These are phyloP conservation scores for Melanotus villosus DNA, from an alignment of 2,888 invertebrate species.

Conservation along the genomic window DNA sequence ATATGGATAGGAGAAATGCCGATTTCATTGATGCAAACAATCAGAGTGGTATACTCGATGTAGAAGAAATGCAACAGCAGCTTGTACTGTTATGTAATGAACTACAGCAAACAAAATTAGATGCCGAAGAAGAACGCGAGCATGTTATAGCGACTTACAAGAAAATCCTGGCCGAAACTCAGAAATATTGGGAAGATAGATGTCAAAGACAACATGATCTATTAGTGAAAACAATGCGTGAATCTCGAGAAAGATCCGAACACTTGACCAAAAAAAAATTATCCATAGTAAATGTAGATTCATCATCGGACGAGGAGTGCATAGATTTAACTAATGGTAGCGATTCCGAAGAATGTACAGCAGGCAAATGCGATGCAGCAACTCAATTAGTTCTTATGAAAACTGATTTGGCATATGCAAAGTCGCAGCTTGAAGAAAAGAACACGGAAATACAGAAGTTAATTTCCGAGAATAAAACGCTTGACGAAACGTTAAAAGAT, in stretches of 20 bases:
- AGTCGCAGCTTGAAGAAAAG: too few relatives aligned
- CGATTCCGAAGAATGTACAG: too few relatives aligned
- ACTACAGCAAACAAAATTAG: constrained; percentile 4
- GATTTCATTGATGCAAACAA: not conserved
- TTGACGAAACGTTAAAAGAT: constrained; percentile 20
- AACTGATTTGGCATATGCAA: too few relatives aligned
- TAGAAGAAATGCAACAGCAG: too few relatives aligned
- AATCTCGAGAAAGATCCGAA: not conserved
- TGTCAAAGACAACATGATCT: not conserved
- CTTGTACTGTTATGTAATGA: not conserved
- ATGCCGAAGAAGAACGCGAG: not conserved
- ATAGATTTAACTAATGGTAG: not conserved
- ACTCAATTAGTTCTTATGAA: not conserved
- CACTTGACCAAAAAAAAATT: too few relatives aligned
- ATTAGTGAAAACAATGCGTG: not conserved
- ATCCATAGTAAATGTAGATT: too few relatives aligned
- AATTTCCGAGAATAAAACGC: not conserved
- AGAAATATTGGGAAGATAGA: constrained; percentile 1
- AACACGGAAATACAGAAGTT: too few relatives aligned
- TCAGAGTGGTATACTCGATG: constrained; percentile 1
- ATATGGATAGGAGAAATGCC: not conserved
- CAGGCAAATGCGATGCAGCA: not conserved
- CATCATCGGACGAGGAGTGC: too few relatives aligned
- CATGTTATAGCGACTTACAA: too few relatives aligned
- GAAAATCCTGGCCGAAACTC: not conserved